A percentile compares a stretch with the other conserved stretches of the same genome.
These are phyloP conservation scores for Agapostemon virescens DNA, from an alignment of 2,888 invertebrate genomes.

Conservation along the genomic window DNA sequence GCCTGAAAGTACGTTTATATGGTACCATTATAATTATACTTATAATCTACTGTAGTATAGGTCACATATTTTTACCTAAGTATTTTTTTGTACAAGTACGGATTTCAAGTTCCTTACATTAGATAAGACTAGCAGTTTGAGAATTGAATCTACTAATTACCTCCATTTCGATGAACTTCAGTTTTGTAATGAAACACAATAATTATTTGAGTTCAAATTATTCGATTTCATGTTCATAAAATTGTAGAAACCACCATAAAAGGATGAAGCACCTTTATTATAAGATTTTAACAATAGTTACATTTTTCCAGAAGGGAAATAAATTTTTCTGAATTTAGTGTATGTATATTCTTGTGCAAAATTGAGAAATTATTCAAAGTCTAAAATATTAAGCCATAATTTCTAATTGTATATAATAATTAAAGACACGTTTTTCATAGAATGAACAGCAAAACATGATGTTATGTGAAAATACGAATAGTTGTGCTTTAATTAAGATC, in stretches of 20 bases:
- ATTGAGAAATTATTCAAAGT: conserved; percentile 8
- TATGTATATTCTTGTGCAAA: conserved; percentile 19
- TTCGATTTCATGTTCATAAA: conserved; percentile 18
- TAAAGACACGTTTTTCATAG: not conserved
- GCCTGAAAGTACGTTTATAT: conserved; percentile 16
- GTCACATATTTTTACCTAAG: conserved; percentile 13
- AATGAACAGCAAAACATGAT: conserved; percentile 19
- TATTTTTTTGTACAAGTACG: conserved; percentile 6
- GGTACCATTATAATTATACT: conserved; percentile 20
- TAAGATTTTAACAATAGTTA: not conserved
- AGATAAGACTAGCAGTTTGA: conserved; percentile 10
- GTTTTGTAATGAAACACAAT: conserved; percentile 73
- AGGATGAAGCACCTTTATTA: conserved; percentile 6
- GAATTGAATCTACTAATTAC: conserved; percentile 70
- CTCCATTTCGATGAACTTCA: conserved; percentile 75
- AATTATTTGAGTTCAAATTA: conserved; percentile 64
- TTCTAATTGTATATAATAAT: conserved; percentile 9
- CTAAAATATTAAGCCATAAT: conserved; percentile 21
- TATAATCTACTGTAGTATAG: conserved; percentile 8
- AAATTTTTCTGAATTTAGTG: conserved; percentile 16
- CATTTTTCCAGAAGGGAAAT: not conserved
- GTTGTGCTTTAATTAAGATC: conserved; percentile 38
- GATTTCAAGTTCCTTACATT: conserved; percentile 17
- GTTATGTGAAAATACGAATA: conserved; percentile 13
- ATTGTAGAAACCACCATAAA: conserved; percentile 22